These are phyloP conservation scores for Drosophila tristis DNA, from an alignment of 1,140 invertebrate genomes.

Conservation along the genomic window DNA sequence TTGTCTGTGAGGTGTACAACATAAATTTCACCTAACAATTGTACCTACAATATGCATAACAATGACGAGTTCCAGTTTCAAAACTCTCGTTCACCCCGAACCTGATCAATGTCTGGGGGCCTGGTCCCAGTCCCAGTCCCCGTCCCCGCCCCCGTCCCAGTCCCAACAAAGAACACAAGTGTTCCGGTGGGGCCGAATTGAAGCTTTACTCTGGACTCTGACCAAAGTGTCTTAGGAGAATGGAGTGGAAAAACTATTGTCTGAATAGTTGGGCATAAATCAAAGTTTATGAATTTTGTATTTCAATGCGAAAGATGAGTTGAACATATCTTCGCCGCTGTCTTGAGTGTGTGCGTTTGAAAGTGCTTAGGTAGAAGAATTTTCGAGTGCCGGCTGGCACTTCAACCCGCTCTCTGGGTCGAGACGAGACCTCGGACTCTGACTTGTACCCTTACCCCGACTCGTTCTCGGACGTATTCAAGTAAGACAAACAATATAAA, in stretches of 20 bases:
- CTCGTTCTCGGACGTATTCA: conserved; percentile 39
- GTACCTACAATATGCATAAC: conserved; percentile 76
- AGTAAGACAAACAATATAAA: conserved; percentile 82
- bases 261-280: conserved; percentile 59
- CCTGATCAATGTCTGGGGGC: conserved; percentile 30
- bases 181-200: conserved; percentile 53
- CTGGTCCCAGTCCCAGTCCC: not conserved
- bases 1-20: conserved; percentile 43
- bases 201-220: conserved; percentile 20
- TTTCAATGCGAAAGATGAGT: conserved; percentile 45
- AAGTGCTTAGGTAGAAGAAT: conserved; percentile 32
- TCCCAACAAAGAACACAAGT: conserved; percentile 59
- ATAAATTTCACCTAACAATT: conserved; percentile 75
- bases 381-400: conserved; percentile 51
- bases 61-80: conserved; percentile 70
- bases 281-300: conserved; percentile 72
- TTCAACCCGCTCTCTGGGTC: conserved; percentile 57
- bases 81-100: conserved; percentile 30
- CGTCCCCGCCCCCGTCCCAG: not conserved
- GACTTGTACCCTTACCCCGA: conserved; percentile 11
- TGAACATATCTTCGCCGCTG: conserved; percentile 4
- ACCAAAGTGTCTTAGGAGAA: conserved; percentile 47
- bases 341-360: not conserved
- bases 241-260: conserved; percentile 68
- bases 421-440: conserved; percentile 44